phyloP scores from a whole-genome alignment of 1,140 invertebrate genomes.

The Pomacea maculata region DNA sequence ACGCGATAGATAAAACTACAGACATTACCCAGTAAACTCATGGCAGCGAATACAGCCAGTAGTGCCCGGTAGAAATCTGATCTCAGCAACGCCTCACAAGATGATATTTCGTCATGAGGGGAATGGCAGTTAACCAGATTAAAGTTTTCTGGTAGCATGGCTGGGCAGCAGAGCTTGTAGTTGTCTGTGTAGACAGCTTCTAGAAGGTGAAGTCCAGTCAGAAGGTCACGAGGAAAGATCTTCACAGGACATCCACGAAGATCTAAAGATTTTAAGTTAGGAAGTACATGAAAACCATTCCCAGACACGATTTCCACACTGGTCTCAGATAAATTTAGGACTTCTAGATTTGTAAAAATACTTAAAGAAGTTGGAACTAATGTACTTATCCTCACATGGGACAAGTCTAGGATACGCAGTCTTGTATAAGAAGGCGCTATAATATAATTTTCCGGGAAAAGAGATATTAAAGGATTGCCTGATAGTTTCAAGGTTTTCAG shows the following conservation, averaged over 20 bases:
- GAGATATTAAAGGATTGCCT: neutral
- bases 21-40: slow-evolving; percentile 38
- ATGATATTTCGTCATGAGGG: slow-evolving; percentile 35
- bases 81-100: slow-evolving; percentile 39
- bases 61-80: slow-evolving; percentile 22
- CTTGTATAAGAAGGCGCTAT: neutral
- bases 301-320: neutral
- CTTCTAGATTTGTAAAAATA: neutral
- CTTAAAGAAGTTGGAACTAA: neutral
- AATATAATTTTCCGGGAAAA: neutral
- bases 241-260: slow-evolving; percentile 17
- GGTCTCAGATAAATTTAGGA: slow-evolving; percentile 15
- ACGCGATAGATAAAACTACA: slow-evolving; percentile 34
- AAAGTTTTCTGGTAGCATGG: neutral
- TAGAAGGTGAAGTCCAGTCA: slow-evolving; percentile 10
- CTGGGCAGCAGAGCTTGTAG: slow-evolving; percentile 38
- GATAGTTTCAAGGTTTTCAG: neutral
- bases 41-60: slow-evolving; percentile 35
- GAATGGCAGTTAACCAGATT: slow-evolving; percentile 26
- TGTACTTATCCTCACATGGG: neutral
- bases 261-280: slow-evolving; percentile 3
- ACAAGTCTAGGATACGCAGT: neutral
- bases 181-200: slow-evolving; percentile 22
- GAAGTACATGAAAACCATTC: neutral
- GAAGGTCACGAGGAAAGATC: slow-evolving; percentile 16